Percentiles rank a stretch among this genome's conserved stretches.
Conservation (phyloP, 1,140 invertebrate genomes). For the Diorhabda elongata region DNA sequence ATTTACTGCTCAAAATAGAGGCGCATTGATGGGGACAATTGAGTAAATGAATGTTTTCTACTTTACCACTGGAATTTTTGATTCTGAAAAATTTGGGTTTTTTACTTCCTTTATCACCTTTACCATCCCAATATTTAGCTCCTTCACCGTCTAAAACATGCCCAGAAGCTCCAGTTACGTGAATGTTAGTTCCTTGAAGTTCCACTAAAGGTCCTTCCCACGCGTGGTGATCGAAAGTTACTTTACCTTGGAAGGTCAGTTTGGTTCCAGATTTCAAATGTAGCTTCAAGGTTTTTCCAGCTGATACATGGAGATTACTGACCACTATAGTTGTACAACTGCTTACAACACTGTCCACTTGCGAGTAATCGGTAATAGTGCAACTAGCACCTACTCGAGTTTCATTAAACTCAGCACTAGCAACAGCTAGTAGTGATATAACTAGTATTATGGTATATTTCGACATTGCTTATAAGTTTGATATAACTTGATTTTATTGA, state of each 20-base stretch:
- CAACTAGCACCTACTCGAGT: constrained; percentile 3
- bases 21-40: constrained; percentile 26
- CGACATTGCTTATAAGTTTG: too few relatives aligned
- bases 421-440: too few relatives aligned
- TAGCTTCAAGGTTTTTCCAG: constrained; percentile 19
- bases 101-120: constrained; percentile 18
- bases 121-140: constrained; percentile 25
- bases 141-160: constrained; percentile 14
- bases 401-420: neutral
- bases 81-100: constrained; percentile 28
- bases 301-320: constrained; percentile 20
- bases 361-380: constrained; percentile 4
- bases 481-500: too few relatives aligned
- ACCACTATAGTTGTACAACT: constrained; percentile 19
- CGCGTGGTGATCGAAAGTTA: constrained; percentile 18
- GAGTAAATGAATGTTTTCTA: constrained; percentile 20
- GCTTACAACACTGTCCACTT: constrained; percentile 11
- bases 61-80: constrained; percentile 20
- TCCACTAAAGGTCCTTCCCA: constrained; percentile 23
- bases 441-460: too few relatives aligned
- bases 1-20: constrained; percentile 16
- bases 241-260: constrained; percentile 23
- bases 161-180: constrained; percentile 13
- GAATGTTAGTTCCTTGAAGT: constrained; percentile 18
- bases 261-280: constrained; percentile 10